These are phyloP conservation scores for Oligia latruncula DNA, from an alignment of 2,888 invertebrate genomes.

Conservation along the genomic window DNA sequence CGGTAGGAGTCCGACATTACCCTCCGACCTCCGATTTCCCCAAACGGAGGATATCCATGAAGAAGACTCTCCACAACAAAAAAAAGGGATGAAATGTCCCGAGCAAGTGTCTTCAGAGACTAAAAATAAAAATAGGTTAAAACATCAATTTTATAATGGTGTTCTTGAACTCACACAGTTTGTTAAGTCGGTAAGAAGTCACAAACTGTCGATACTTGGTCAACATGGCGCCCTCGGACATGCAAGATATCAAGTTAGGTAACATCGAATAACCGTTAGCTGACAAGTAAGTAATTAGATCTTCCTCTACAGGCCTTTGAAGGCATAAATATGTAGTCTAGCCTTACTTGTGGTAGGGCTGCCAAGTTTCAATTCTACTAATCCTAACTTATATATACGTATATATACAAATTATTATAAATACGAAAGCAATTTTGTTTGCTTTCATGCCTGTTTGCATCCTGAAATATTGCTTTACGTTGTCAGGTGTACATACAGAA, in stretches of 20 bases:
- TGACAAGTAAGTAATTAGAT: conserved; percentile 69
- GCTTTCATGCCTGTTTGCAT: too few species aligned
- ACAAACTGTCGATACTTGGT: conserved; percentile 15
- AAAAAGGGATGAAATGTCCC: too few species aligned
- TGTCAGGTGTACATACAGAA: too few species aligned
- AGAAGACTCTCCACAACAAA: neutral
- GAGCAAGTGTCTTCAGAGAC: neutral
- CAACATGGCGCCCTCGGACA: conserved; percentile 25
- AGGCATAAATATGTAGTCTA: conserved; percentile 58
- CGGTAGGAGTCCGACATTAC: neutral
- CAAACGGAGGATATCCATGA: too few species aligned
- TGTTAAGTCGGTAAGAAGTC: neutral
- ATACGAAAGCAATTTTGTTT: neutral
- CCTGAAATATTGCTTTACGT: too few species aligned
- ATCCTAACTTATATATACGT: neutral
- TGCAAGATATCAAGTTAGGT: conserved; percentile 61
- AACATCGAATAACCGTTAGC: conserved; percentile 66
- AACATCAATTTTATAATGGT: too few species aligned
- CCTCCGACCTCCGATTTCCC: neutral
- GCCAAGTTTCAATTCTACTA: neutral
- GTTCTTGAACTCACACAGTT: neutral
- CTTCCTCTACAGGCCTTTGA: conserved; percentile 60
- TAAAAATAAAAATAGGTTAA: neutral
- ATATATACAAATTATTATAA: neutral
- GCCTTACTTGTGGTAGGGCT: conserved; percentile 49